phyloP scores from a whole-genome alignment of 2,888 invertebrate genomes.

The Agrochola circellaris region DNA sequence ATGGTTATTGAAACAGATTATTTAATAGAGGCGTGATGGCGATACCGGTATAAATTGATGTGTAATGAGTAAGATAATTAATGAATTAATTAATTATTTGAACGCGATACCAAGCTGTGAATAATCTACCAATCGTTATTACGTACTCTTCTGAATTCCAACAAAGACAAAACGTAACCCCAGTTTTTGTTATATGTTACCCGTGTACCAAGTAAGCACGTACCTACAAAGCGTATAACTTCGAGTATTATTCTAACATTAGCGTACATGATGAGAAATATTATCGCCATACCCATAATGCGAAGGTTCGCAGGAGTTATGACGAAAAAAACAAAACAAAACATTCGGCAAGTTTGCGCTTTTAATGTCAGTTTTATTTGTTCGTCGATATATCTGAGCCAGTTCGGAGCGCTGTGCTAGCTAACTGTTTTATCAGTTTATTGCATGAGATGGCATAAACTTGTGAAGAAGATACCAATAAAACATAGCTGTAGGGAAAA shows the following conservation, averaged over 20 bases:
- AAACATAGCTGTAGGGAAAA: slow-evolving; percentile 83
- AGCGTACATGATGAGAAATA: slow-evolving; percentile 69
- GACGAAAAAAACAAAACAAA: slow-evolving; percentile 85
- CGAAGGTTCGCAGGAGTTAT: slow-evolving; percentile 72
- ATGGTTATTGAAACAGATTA: slow-evolving; percentile 39
- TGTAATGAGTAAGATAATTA: slow-evolving; percentile 35
- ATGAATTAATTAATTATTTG: slow-evolving; percentile 41
- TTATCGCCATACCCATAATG: slow-evolving; percentile 72
- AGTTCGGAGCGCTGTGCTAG: slow-evolving; percentile 83
- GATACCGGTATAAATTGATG: slow-evolving; percentile 40
- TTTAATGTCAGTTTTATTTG: slow-evolving; percentile 88
- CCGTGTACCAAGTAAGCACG: slow-evolving; percentile 17
- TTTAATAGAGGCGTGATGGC: slow-evolving; percentile 38
- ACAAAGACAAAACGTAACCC: neutral
- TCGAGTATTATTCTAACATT: slow-evolving; percentile 65
- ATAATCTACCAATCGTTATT: neutral
- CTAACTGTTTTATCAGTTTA: slow-evolving; percentile 91
- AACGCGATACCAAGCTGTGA: slow-evolving; percentile 9
- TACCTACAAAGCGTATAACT: slow-evolving; percentile 39
- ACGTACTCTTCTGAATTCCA: slow-evolving; percentile 1
- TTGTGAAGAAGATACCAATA: slow-evolving; percentile 83
- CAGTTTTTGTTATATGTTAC: slow-evolving; percentile 4
- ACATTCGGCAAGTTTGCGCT: slow-evolving; percentile 85
- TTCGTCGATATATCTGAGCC: slow-evolving; percentile 86
- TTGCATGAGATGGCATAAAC: slow-evolving; percentile 89